Base-by-base conservation (phyloP, 1,140 invertebrate species). In the Eubasilissa regina region DNA sequence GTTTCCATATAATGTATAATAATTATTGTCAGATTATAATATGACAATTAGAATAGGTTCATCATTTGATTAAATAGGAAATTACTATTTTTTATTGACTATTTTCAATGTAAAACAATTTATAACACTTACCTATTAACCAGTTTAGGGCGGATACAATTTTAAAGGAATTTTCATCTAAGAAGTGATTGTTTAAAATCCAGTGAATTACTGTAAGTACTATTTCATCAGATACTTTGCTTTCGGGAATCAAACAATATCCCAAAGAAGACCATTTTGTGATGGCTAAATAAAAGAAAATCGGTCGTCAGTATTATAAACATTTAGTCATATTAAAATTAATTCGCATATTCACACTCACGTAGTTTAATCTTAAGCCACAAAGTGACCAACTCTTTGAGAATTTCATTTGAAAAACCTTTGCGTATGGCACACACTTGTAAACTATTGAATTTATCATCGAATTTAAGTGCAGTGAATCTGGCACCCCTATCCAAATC, bases 251-350 rank as follows among this genome's bases (percentile, higher is more conserved):
- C 68, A 89, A 79, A 83, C 86, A 87, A 10, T 82, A 79, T 10
- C 88, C 88, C 35, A 89, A 81, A 55, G 81, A 84, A n/a, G 83
- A 74, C 88, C 88, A 89, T 86, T 88, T 88, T 48, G 84, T 85
- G 43, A 87, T 84, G 11, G 87, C 88, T 89, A 79, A 12, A 79
- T 68, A 72, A 55, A 51, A 51, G 6, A 17, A 6, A 64, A 4
- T 21, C n/a, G n/a, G 13, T 64, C 12, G 6, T 35, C 4, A 64
- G 35, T 21, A 0, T 12, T 25, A 19, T 64, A 3, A 25, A 64
- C 0, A 35, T 35, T 64, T 64, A 17, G 4, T 15, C n/a, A 55
- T 0, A 0, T n/a, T 8, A 55, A 4, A n/a, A 70, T 19, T 15
- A 47, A 12, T 70, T 17, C 12, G 9, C 21, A 35, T 13, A 47